A percentile compares a stretch with the other conserved stretches of the same genome.
These are phyloP conservation scores for Tiphia femorata DNA, from an alignment of 2,888 invertebrate species.

Conservation along the genomic window DNA sequence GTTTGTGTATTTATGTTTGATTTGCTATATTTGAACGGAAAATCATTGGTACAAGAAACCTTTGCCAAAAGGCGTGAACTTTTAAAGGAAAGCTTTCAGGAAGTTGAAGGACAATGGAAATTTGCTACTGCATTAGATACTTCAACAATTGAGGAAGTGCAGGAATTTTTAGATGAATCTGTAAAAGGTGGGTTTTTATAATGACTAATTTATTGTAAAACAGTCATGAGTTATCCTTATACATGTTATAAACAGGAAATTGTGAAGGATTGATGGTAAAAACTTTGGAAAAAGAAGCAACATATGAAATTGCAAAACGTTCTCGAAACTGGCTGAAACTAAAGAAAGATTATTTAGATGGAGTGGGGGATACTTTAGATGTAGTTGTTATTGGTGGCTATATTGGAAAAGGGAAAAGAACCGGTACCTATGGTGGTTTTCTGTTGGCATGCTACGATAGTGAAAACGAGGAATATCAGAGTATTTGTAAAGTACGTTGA, in stretches of 20 bases:
- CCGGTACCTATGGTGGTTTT: constrained; percentile 95
- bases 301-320: constrained; percentile 97
- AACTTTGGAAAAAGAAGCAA: constrained; percentile 88
- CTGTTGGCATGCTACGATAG: constrained; percentile 93
- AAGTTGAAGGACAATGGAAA: constrained; percentile 84
- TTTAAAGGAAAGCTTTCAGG: constrained; percentile 79
- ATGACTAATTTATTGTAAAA: background rate
- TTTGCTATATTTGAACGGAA: constrained; percentile 91
- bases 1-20: constrained; percentile 98
- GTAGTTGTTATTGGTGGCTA: constrained; percentile 96
- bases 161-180: constrained; percentile 93
- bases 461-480: constrained; percentile 91
- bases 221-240: background rate
- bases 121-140: constrained; percentile 90
- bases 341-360: constrained; percentile 98
- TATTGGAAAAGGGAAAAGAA: constrained; percentile 91
- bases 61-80: constrained; percentile 81
- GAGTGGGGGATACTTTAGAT: constrained; percentile 96
- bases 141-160: constrained; percentile 89
- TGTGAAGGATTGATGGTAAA: constrained; percentile 99
- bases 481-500: constrained; percentile 84
- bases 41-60: constrained; percentile 83
- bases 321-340: constrained; percentile 96
- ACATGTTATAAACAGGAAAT: constrained; percentile 74
- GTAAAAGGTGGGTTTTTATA: constrained; percentile 77